phyloP scores from a whole-genome alignment of 1,140 invertebrate genomes.

The Pararge aegeria region DNA sequence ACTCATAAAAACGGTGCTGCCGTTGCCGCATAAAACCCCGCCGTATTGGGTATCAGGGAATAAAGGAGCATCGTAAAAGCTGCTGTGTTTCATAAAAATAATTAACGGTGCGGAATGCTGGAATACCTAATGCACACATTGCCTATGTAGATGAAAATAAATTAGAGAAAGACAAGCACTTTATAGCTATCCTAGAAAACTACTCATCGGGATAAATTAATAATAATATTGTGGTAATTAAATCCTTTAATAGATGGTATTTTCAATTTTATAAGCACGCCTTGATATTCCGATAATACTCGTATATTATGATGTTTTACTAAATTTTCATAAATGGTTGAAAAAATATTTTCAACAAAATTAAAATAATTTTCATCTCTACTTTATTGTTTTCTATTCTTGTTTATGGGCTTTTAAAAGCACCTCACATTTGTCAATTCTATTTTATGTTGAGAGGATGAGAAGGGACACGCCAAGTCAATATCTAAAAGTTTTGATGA shows the following conservation, averaged over 20 bases:
- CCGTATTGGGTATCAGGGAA: slow-evolving; percentile 51
- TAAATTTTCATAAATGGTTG: too few species aligned
- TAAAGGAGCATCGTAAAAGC: slow-evolving; percentile 53
- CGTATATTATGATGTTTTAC: too few species aligned
- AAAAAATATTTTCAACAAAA: too few species aligned
- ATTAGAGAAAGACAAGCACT: slow-evolving; percentile 15
- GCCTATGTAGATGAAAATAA: slow-evolving; percentile 20
- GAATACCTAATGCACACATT: slow-evolving; percentile 30
- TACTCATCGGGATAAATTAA: neutral
- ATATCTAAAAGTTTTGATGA: neutral
- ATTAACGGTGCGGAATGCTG: slow-evolving; percentile 39
- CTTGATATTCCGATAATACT: too few species aligned
- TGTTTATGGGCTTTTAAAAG: neutral
- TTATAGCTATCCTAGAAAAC: neutral
- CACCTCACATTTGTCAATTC: neutral
- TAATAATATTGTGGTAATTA: neutral
- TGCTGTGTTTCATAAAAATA: slow-evolving; percentile 47
- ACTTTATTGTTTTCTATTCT: too few species aligned
- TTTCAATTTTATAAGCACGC: too few species aligned
- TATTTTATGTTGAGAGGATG: neutral
- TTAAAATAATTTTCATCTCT: too few species aligned
- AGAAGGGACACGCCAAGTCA: neutral
- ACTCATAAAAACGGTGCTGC: slow-evolving; percentile 52
- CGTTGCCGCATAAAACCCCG: slow-evolving; percentile 46
- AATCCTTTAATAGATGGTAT: neutral